Percentiles rank a stretch among this genome's conserved stretches.
Conservation (phyloP, 2,113 vertebrate genomes). For the Sebastes fasciatus region DNA sequence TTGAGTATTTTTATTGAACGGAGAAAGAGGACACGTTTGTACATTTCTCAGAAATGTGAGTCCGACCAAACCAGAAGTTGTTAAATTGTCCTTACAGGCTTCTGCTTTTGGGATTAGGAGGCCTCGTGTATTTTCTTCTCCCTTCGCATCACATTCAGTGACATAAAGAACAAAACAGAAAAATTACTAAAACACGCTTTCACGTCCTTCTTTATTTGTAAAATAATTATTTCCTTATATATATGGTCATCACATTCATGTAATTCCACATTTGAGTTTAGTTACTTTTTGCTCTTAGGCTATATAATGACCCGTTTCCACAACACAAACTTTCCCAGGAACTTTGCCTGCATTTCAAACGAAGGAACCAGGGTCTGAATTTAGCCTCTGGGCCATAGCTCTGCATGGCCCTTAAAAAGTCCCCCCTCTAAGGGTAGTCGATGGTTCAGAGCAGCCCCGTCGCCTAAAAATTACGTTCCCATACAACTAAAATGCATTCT, state of each 20-base stretch:
- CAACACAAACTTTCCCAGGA: not conserved
- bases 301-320: not conserved
- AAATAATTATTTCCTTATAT: not conserved
- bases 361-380: no score
- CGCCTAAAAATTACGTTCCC: no score
- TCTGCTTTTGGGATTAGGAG: not conserved
- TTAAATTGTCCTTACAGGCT: not conserved
- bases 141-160: not conserved
- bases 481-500: no score
- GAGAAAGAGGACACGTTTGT: not conserved
- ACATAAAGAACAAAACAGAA: not conserved
- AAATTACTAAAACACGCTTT: not conserved
- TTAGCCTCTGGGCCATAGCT: no score
- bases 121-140: not conserved
- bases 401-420: no score
- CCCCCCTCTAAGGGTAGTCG: no score
- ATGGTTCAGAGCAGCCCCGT: no score
- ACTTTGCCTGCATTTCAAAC: not conserved
- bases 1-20: not conserved
- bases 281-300: not conserved
- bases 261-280: not conserved
- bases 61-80: not conserved
- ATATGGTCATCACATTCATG: not conserved
- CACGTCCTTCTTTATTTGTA: not conserved
- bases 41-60: not conserved